Evolutionary conservation across 2,888 invertebrate genomes (phyloP), one percentile per base, ranked within the genome.

Genomic region (Ichneumoninae sp.): DNA sequence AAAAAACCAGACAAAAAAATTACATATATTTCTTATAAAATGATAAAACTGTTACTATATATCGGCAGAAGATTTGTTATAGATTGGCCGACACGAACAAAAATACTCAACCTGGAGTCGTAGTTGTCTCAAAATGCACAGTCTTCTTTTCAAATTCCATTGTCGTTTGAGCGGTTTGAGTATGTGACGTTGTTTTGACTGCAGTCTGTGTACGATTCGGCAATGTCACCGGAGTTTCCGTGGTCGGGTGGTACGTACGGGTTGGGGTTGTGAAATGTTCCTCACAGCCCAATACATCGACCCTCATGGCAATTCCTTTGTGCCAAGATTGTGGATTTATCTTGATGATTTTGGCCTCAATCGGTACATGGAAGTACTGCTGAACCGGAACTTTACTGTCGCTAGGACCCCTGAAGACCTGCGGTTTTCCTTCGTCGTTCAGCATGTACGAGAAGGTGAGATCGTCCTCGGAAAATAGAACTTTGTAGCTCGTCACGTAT

Each of bases 241-340:
- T 86, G 4, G 85, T 47, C 0, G 16, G 5, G 8, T 19, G n/a
- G 16, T 44, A 8, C 8, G 36, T 6, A 16, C 6, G 33, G 33
- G 8, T 65, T 36, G 30, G 13, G 13, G 83, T 69, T 0, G 22
- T 77, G 0, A 63, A 5, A 8, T 89, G 84, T 85, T 94, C 92
- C 1, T 93, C 92, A 91, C 98, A 98, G 5, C 98, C 97, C 57
- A 98, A 95, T 8, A 98, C 91, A 89, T 98, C 97, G 40, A 97
- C 94, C 82, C 96, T 94, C 86, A 98, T 93, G 0, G 96, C 95
- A 57, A 96, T 96, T 13, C 94, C 95, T 4, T 95, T 95, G 88
- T 96, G 95, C 97, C 97, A 98, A 3, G 96, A 96, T 36, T 96
- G 94, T 0, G 98, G 98, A 86, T 95, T 95, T 81, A 98, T 94